Evolutionary conservation across 2,888 invertebrate species (phyloP).

Genomic region (Minunthozetes semirufus): DNA sequence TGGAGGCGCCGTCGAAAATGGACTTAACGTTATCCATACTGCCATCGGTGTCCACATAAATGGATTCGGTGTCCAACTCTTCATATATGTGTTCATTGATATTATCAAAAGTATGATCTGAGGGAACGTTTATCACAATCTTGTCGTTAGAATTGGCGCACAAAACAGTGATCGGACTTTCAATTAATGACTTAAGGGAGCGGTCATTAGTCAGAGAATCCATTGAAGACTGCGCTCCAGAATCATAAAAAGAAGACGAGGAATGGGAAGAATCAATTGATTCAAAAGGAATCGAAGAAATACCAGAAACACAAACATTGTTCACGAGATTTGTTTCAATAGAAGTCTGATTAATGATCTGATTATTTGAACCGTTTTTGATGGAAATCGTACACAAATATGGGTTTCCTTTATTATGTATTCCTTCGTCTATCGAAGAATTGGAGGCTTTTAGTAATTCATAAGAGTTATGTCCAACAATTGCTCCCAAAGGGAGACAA

Average conservation of each 20-base stretch:
- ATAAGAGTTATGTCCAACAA: background rate
- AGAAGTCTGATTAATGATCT: background rate
- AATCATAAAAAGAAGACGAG: slow-evolving; percentile 30
- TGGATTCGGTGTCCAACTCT: slow-evolving; percentile 31
- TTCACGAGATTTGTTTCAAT: background rate
- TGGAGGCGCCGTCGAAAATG: slow-evolving; percentile 52
- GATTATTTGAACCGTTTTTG: slow-evolving; percentile 8
- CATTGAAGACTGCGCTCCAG: slow-evolving; percentile 5
- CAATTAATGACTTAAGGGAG: background rate
- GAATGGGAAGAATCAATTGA: slow-evolving; percentile 20
- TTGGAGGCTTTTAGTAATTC: background rate
- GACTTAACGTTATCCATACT: slow-evolving; percentile 28
- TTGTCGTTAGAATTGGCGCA: slow-evolving; percentile 27
- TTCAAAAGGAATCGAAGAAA: background rate
- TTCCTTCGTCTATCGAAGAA: background rate
- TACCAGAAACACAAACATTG: background rate
- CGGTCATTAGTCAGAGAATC: background rate
- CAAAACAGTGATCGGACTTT: slow-evolving; percentile 8
- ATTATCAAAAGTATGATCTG: background rate
- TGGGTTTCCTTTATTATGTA: background rate
- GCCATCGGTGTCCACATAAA: slow-evolving; percentile 25
- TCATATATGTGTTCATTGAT: slow-evolving; percentile 38
- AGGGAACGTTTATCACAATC: slow-evolving; percentile 37
- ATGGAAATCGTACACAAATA: slow-evolving; percentile 25
- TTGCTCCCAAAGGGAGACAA: no score